Percentiles rank a stretch among this genome's conserved stretches.
Conservation (phyloP, 2,888 invertebrate genomes). For the Cheilosia pagana region DNA sequence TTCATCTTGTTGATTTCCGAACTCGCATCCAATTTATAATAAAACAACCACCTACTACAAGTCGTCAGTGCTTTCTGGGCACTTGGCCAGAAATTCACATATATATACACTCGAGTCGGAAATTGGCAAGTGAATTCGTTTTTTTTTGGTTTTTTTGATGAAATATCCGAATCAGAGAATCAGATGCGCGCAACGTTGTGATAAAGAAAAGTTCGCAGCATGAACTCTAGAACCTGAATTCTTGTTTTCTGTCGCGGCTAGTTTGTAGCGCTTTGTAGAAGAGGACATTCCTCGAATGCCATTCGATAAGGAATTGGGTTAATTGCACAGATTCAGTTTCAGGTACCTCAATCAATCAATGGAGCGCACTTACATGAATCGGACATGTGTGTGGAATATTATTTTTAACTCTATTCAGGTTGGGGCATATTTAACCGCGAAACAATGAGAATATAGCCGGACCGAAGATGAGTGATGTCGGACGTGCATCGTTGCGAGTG, state of each 20-base stretch:
- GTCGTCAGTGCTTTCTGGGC: constrained; percentile 33
- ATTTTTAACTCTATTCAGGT: constrained; percentile 11
- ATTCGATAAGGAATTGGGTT: constrained; percentile 31
- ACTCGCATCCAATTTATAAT: constrained; percentile 35
- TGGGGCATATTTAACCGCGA: neutral
- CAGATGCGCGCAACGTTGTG: constrained; percentile 24
- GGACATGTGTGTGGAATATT: constrained; percentile 23
- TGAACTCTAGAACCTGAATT: constrained; percentile 64
- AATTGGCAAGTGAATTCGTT: constrained; percentile 56
- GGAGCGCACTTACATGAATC: constrained; percentile 12
- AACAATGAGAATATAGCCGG: constrained; percentile 34
- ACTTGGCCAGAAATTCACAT: constrained; percentile 38
- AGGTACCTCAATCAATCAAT: neutral
- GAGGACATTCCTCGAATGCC: constrained; percentile 44
- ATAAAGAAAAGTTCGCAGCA: constrained; percentile 15
- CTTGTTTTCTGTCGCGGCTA: constrained; percentile 47
- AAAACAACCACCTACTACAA: constrained; percentile 71
- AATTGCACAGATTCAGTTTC: constrained; percentile 1
- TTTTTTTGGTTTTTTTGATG: constrained; percentile 60
- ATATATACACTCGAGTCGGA: constrained; percentile 31
- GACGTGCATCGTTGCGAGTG: constrained; percentile 45
- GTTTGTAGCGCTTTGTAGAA: constrained; percentile 32
- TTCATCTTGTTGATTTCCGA: neutral
- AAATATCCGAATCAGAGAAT: constrained; percentile 53
- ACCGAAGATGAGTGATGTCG: constrained; percentile 41